Conservation (phyloP, 1,140 invertebrate genomes). For the Batillaria attramentaria region DNA sequence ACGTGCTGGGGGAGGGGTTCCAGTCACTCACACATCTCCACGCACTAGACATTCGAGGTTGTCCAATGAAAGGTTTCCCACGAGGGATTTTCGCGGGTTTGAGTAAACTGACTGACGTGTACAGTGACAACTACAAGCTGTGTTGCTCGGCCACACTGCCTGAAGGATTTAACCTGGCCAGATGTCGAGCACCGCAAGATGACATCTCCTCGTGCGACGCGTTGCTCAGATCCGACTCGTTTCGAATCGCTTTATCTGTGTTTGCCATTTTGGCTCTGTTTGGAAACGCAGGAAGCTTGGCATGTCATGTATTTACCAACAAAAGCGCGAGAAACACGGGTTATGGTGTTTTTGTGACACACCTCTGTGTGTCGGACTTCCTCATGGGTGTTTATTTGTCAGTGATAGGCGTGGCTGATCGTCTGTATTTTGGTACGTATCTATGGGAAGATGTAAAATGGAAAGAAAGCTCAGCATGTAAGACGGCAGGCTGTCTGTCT, state of each 20-base stretch:
- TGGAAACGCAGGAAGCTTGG: slow-evolving; percentile 43
- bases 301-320: slow-evolving; percentile 14
- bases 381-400: slow-evolving; percentile 35
- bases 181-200: slow-evolving; percentile 30
- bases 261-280: slow-evolving; percentile 40
- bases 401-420: slow-evolving; percentile 30
- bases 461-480: slow-evolving; percentile 30
- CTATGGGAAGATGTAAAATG: slow-evolving; percentile 24
- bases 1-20: too few relatives aligned
- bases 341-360: slow-evolving; percentile 49
- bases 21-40: background rate
- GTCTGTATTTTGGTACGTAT: slow-evolving; percentile 48
- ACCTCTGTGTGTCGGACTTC: slow-evolving; percentile 40
- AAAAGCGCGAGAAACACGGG: background rate
- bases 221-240: slow-evolving; percentile 35
- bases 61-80: background rate
- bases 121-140: slow-evolving; percentile 38
- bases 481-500: too few relatives aligned
- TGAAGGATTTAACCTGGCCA: background rate
- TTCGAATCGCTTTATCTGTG: slow-evolving; percentile 41
- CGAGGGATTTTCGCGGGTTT: slow-evolving; percentile 31
- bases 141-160: slow-evolving; percentile 43
- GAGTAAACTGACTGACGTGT: slow-evolving; percentile 13
- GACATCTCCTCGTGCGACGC: slow-evolving; percentile 51
- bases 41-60: background rate